phyloP scores from a whole-genome alignment of 1,140 invertebrate genomes.

The Rhizoglyphus robini region DNA sequence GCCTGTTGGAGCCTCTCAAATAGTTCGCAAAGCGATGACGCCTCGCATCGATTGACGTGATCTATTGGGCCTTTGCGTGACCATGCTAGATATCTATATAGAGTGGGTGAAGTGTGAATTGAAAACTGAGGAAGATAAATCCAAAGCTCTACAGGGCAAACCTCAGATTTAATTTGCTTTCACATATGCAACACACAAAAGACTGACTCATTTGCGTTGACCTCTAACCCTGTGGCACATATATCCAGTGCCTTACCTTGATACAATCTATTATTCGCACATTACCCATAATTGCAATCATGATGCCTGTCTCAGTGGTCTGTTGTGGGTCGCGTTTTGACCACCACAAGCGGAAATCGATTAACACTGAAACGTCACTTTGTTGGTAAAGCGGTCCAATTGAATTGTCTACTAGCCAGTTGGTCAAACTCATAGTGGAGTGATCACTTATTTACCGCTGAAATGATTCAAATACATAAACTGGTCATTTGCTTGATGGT shows the following conservation, averaged over 20 bases:
- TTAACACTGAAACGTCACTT: no score
- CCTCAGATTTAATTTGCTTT: no score
- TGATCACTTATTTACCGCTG: no score
- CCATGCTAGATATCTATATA: no score
- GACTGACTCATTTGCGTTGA: slow-evolving; percentile 9
- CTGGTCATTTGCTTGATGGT: not conserved
- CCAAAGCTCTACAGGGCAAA: no score
- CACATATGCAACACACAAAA: no score
- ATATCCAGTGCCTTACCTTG: not conserved
- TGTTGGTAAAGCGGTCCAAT: not conserved
- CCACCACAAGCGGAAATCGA: not conserved
- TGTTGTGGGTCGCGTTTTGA: no score
- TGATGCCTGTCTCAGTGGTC: not conserved
- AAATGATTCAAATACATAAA: no score
- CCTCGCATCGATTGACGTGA: not conserved
- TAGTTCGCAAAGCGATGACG: not conserved
- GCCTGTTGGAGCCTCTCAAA: not conserved
- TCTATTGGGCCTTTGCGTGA: no score
- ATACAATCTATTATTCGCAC: slow-evolving; percentile 1
- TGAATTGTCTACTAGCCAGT: not conserved
- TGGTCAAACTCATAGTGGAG: no score
- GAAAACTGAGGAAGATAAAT: no score
- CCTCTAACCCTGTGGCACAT: not conserved
- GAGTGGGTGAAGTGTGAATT: no score
- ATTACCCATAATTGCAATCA: not conserved